These are phyloP conservation scores for Ormyrus thymus DNA, from an alignment of 2,888 invertebrate genomes.

Conservation along the genomic window DNA sequence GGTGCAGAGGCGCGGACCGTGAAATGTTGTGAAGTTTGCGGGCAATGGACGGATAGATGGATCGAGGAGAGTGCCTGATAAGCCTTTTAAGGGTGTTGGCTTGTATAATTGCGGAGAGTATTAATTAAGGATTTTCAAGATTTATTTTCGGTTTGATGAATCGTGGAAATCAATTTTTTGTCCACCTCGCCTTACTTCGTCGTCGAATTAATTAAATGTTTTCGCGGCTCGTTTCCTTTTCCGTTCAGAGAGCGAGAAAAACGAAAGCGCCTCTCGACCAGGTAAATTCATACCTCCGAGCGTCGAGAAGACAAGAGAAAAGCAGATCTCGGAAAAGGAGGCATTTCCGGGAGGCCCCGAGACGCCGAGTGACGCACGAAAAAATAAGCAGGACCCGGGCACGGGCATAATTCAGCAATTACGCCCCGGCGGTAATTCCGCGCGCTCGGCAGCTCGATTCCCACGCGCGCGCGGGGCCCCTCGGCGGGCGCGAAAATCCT, in stretches of 20 bases:
- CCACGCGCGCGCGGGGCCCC: slow-evolving; percentile 1
- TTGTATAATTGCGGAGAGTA: no score
- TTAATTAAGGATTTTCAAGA: no score
- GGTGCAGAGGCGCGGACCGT: not conserved
- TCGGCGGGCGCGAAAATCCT: slow-evolving; percentile 10
- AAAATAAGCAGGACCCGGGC: not conserved
- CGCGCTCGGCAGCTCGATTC: not conserved
- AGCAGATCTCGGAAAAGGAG: not conserved
- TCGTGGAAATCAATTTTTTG: no score
- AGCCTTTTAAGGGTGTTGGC: not conserved
- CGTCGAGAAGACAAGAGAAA: not conserved
- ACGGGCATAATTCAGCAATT: slow-evolving; percentile 20
- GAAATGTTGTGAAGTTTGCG: slow-evolving; percentile 18
- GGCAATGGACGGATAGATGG: not conserved
- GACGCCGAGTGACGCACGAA: not conserved
- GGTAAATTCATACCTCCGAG: no score
- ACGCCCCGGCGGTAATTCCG: not conserved
- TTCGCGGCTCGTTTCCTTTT: no score
- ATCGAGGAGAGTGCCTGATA: not conserved
- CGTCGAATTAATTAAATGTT: no score
- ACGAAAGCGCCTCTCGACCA: no score
- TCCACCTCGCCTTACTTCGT: no score
- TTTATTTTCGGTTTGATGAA: no score
- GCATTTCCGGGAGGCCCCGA: not conserved
- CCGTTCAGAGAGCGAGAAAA: no score